Evolutionary conservation across 2,113 vertebrate genomes (phyloP), one percentile per base, ranked within the genome.

Genomic region (Heptranchias perlo): DNA sequence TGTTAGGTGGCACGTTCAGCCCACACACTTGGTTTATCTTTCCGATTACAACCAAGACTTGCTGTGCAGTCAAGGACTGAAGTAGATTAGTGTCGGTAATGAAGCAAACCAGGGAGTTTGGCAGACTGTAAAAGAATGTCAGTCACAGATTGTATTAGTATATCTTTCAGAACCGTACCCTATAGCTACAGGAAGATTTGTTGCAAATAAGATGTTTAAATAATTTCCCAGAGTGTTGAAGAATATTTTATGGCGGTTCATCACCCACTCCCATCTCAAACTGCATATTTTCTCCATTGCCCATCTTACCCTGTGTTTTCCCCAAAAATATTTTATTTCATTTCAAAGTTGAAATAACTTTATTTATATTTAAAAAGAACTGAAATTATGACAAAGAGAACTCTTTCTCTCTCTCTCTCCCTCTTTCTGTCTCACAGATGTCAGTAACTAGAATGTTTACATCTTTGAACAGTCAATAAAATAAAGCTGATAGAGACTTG

Each of bases 31-130:
- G 44, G 64, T 69, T 95, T 31, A 95, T 95, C 47, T 28, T 69
- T 18, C 4, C 28, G 5, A 39, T 31, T 31, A 73, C 23, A 35
- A 47, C 13, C 76, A 96, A 69, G 5, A 58, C 16, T 10, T 96
- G 39, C 54, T 96, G 39, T 7, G 39, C 86, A 16, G 1, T 2
- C 35, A 47, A 62, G 10, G 96, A 62, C 87, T 96, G 65, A 25
- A 21, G 52, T n/a, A 78, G 44, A n/a, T 52, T 44, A 14, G 25
- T 93, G 11, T 69, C 76, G 31, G 96, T 69, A 67, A 95, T 54
- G 28, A 89, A 96, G 86, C 96, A 96, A 39, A 96, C 44, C 44
- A 96, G 95, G 31, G 92, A 89, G 49, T 47, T 35, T 47, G 96
- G 96, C 69, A 96, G 6, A 5, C 96, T 96, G 93, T 28, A 91